Conservation (phyloP, 2,113 vertebrate genomes). For the Gymnocephalus cernua region DNA sequence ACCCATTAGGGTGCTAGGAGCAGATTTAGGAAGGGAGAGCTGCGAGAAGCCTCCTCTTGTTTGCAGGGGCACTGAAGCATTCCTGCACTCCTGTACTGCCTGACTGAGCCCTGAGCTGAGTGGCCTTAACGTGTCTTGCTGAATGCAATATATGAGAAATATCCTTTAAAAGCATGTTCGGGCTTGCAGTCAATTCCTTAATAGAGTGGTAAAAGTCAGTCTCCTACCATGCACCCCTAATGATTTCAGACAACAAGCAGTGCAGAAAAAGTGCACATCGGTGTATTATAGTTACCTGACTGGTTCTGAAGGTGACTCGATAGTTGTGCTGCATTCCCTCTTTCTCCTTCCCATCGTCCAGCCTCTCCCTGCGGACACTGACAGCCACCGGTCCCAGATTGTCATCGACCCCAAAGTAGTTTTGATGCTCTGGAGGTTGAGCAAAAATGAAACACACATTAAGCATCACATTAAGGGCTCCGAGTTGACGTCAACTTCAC, state of each 20-base stretch:
- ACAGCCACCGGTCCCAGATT: constrained; percentile 96
- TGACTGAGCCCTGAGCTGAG: constrained; percentile 41
- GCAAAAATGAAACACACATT: constrained; percentile 5
- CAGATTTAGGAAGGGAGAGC: constrained; percentile 35
- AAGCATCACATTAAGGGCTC: background rate
- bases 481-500: background rate
- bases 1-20: constrained; percentile 34
- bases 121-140: constrained; percentile 39
- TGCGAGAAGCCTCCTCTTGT: constrained; percentile 28
- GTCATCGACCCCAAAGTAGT: constrained; percentile 97
- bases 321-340: constrained; percentile 96
- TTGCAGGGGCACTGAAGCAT: constrained; percentile 46
- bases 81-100: constrained; percentile 37
- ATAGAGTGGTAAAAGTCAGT: constrained; percentile 19
- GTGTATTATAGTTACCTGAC: constrained; percentile 88
- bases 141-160: constrained; percentile 39
- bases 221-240: constrained; percentile 15
- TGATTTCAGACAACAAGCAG: background rate
- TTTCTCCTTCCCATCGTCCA: constrained; percentile 95
- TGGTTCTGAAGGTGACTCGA: constrained; percentile 95
- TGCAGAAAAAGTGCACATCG: background rate
- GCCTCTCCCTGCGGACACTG: constrained; percentile 93
- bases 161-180: constrained; percentile 29
- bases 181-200: constrained; percentile 1
- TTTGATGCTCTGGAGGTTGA: constrained; percentile 91